These are phyloP conservation scores for Latrodectus geometricus DNA, from an alignment of 1,140 invertebrate species.

Conservation along the genomic window DNA sequence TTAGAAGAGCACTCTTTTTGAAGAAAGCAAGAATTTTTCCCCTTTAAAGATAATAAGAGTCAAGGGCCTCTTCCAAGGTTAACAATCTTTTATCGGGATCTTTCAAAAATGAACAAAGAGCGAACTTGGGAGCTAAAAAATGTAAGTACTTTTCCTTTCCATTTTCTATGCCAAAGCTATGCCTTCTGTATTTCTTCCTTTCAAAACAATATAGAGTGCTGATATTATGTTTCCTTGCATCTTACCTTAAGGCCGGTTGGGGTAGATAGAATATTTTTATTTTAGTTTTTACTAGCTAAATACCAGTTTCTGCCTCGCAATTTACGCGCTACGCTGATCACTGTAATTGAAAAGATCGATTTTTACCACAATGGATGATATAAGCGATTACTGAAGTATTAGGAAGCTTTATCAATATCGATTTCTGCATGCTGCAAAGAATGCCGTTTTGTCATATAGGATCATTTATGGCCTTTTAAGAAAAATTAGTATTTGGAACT, in stretches of 20 bases:
- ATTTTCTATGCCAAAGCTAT: neutral
- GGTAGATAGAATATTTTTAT: slow-evolving; percentile 6
- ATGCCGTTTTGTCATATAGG: neutral
- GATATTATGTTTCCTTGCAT: slow-evolving; percentile 33
- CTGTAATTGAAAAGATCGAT: slow-evolving; percentile 53
- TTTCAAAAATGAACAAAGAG: slow-evolving; percentile 42
- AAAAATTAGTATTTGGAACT: too few relatives aligned
- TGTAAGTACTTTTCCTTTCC: neutral
- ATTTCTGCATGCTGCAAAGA: neutral
- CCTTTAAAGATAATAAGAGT: slow-evolving; percentile 43
- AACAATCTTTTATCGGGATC: slow-evolving; percentile 9
- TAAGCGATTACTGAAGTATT: slow-evolving; percentile 39
- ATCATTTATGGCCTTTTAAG: too few relatives aligned
- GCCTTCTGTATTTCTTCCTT: slow-evolving; percentile 13
- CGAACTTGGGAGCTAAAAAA: slow-evolving; percentile 7
- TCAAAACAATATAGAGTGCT: slow-evolving; percentile 18
- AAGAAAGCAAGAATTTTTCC: slow-evolving; percentile 3
- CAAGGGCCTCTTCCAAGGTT: slow-evolving; percentile 3
- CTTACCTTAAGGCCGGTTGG: slow-evolving; percentile 6
- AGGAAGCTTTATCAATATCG: slow-evolving; percentile 33
- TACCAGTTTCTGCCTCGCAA: slow-evolving; percentile 22
- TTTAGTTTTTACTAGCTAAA: slow-evolving; percentile 4
- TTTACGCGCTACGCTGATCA: slow-evolving; percentile 46
- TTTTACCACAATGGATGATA: slow-evolving; percentile 31
- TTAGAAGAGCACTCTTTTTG: too few relatives aligned